Percentiles rank a stretch among this genome's conserved stretches.
These are phyloP conservation scores for Malachius bipustulatus DNA, from an alignment of 2,888 invertebrate genomes.

Conservation along the genomic window DNA sequence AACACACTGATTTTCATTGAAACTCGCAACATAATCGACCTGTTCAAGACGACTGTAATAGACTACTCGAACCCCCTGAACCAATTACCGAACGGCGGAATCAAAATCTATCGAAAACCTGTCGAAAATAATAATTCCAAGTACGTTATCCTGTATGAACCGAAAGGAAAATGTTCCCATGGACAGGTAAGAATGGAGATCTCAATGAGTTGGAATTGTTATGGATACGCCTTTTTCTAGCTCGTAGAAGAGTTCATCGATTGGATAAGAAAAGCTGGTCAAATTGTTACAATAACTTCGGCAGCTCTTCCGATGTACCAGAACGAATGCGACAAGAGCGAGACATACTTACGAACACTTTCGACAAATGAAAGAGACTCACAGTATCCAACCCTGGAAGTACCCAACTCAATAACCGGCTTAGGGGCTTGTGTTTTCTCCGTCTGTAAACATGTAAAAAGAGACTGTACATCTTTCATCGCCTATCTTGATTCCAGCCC, in stretches of 20 bases:
- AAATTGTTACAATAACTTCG: constrained; percentile 28
- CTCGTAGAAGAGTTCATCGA: constrained; percentile 25
- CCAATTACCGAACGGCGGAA: constrained; percentile 16
- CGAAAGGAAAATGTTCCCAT: constrained; percentile 18
- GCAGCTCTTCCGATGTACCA: constrained; percentile 26
- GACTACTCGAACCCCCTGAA: constrained; percentile 13
- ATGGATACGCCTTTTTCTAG: constrained; percentile 26
- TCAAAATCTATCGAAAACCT: constrained; percentile 22
- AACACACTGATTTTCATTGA: constrained; percentile 23
- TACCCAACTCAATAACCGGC: constrained; percentile 33
- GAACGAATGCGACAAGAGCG: constrained; percentile 21
- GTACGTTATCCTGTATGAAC: constrained; percentile 21
- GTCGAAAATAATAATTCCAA: constrained; percentile 15
- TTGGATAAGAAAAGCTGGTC: constrained; percentile 26
- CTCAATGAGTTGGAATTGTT: too few species aligned
- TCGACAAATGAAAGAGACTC: constrained; percentile 17
- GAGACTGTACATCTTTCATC: constrained; percentile 28
- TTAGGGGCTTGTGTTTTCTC: constrained; percentile 30
- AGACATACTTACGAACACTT: constrained; percentile 26
- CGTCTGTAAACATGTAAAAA: constrained; percentile 25
- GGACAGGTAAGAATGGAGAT: constrained; percentile 25
- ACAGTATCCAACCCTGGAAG: constrained; percentile 25
- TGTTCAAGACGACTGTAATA: constrained; percentile 17
- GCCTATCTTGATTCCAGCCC: constrained; percentile 29
- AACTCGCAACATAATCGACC: constrained; percentile 16